Conservation (phyloP, 2,113 vertebrate species). For the Chrysochloris asiatica region DNA sequence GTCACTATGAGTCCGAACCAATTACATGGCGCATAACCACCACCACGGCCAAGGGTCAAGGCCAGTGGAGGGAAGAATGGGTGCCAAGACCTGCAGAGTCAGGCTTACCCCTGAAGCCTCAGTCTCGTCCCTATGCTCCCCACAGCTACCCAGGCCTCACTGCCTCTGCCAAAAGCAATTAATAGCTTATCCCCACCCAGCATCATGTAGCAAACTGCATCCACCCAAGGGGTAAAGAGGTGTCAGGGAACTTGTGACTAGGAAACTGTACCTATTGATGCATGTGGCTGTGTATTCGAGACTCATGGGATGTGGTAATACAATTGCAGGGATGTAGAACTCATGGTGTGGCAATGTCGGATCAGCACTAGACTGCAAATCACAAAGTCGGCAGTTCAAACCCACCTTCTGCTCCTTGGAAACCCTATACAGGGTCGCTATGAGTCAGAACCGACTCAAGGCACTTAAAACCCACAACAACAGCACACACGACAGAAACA, state of each 20-base stretch:
- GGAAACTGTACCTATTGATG: fast-evolving
- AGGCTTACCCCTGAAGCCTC: not conserved
- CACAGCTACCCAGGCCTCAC: not conserved
- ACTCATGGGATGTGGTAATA: not conserved
- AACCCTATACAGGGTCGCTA: no score
- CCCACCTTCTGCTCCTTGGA: no score
- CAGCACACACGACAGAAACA: not conserved
- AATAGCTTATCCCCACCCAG: not conserved
- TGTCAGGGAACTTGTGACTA: not conserved
- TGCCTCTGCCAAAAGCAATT: not conserved
- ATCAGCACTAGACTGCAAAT: no score
- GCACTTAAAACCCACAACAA: no score
- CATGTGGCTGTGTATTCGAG: not conserved
- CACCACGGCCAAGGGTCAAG: no score
- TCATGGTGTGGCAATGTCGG: no score
- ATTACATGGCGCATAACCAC: no score
- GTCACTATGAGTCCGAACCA: no score
- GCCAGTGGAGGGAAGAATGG: not conserved
- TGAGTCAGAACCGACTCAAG: no score
- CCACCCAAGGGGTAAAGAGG: not conserved
- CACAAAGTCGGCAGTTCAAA: no score
- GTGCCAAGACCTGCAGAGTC: no score
- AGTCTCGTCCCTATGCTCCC: not conserved
- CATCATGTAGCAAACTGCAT: not conserved
- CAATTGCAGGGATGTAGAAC: no score